Percentiles rank a stretch among this genome's conserved stretches.
Conservation (phyloP, 1,140 invertebrate genomes). For the Lordiphosa collinella region DNA sequence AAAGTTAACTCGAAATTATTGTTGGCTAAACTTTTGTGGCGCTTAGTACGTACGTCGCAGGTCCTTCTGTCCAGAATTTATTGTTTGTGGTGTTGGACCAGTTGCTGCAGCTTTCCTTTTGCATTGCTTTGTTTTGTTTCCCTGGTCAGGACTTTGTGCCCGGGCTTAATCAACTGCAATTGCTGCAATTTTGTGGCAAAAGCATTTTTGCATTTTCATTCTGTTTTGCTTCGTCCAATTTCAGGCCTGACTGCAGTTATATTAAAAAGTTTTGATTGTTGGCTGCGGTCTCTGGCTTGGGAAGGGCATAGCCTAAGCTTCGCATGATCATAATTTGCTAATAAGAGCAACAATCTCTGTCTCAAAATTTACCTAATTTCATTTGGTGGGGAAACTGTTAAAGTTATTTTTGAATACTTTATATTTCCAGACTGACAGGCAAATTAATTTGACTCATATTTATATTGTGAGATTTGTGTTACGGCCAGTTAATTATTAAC, state of each 20-base stretch:
- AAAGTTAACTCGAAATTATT: constrained; percentile 78
- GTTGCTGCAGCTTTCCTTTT: constrained; percentile 37
- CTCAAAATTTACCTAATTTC: too few species aligned
- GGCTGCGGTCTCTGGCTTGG: constrained; percentile 24
- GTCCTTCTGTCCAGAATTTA: constrained; percentile 48
- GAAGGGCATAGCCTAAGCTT: constrained; percentile 12
- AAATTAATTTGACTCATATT: neutral
- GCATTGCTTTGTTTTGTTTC: constrained; percentile 8
- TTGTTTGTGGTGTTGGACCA: constrained; percentile 58
- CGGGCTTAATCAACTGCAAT: constrained; percentile 73
- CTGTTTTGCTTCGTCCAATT: constrained; percentile 30
- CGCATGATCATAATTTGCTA: constrained; percentile 13
- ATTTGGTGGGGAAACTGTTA: too few species aligned
- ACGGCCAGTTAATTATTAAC: too few species aligned
- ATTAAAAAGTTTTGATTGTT: constrained; percentile 72
- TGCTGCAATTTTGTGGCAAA: constrained; percentile 55
- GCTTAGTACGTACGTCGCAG: constrained; percentile 39
- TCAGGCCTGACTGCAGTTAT: constrained; percentile 54
- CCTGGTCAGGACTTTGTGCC: constrained; percentile 11
- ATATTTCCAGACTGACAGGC: neutral
- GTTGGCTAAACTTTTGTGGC: constrained; percentile 76
- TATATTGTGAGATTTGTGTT: too few species aligned
- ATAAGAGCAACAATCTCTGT: too few species aligned
- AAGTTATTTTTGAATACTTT: too few species aligned
- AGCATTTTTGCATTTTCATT: constrained; percentile 60